phyloP scores from a whole-genome alignment of 2,888 invertebrate species.

The Lymantria monacha region DNA sequence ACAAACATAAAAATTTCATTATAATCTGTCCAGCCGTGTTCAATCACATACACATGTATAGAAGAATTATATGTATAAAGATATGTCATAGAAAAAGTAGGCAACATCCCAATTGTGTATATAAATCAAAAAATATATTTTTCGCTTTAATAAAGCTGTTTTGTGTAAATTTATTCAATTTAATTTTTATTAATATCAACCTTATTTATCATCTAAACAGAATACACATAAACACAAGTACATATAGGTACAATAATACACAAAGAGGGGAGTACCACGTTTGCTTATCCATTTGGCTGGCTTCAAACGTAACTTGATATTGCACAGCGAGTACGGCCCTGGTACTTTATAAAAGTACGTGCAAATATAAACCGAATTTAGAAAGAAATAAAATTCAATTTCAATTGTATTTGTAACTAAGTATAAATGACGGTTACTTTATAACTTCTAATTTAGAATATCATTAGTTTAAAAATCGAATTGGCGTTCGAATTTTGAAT shows the following conservation, averaged over 20 bases:
- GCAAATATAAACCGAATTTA: slow-evolving; percentile 11
- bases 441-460: slow-evolving; percentile 37
- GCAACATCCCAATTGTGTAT: too few relatives aligned
- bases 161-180: too few relatives aligned
- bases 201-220: too few relatives aligned
- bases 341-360: slow-evolving; percentile 9
- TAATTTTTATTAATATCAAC: too few relatives aligned
- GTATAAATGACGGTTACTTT: slow-evolving; percentile 30
- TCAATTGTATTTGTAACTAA: slow-evolving; percentile 6
- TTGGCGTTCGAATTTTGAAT: slow-evolving; percentile 20
- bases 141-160: too few relatives aligned
- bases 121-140: too few relatives aligned
- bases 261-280: slow-evolving; percentile 44
- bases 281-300: slow-evolving; percentile 70
- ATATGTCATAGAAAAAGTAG: too few relatives aligned
- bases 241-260: slow-evolving; percentile 30
- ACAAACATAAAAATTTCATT: too few relatives aligned
- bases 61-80: too few relatives aligned
- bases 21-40: too few relatives aligned
- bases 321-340: slow-evolving; percentile 37
- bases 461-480: slow-evolving; percentile 26
- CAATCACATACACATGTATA: too few relatives aligned
- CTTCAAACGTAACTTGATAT: slow-evolving; percentile 59
- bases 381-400: neutral
- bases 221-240: slow-evolving; percentile 5